Base-by-base conservation (phyloP, 1,140 invertebrate species). In the Diabrotica virgifera region DNA sequence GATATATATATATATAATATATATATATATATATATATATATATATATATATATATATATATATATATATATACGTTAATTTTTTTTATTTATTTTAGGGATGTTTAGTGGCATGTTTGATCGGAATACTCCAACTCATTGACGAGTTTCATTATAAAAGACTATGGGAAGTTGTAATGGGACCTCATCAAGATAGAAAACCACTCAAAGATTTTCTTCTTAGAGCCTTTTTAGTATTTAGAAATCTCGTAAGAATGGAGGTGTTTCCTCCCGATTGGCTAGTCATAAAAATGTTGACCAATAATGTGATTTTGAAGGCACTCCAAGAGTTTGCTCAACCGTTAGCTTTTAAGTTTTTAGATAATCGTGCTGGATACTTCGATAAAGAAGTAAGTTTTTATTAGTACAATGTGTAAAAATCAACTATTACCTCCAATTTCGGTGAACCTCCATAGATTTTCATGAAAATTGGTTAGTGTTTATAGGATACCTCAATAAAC, bases 191-290 rank as follows among this genome's bases (percentile, higher is more conserved):
- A 77, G 75, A 91, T 69, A 80, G 86, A 5, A 91, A 90, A 70
- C 87, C 89, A 0, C 80, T 96, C 0, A 94, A 95, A 76, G 95
- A 98, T 72, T 95, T 98, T 75, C 82, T 98, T 0, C 87, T 95
- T 73, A 85, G 94, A 69, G 89, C 94, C 5, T 90, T 98, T 72
- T 81, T 95, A 9, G 91, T 98, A 0, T 91, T 98, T 68, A 85
- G 89, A 24, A 89, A 94, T 77, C 83, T 98, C 5, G 87, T 96
- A 11, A 84, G 87, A 68, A 84, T 92, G 77, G 88, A 92, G 68
- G 90, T 97, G 0, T 98, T 95, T 74, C 90, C 94, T 5, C 80
- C 85, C 0, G 95, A 98, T 77, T 99, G 97, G 97, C 83, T 95
- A 57, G 89, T 96, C 9, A 93, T 99, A 79, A 88, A 93, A 75